Evolutionary conservation across 1,140 invertebrate species (phyloP).

Genomic region (Antheraea pernyi): DNA sequence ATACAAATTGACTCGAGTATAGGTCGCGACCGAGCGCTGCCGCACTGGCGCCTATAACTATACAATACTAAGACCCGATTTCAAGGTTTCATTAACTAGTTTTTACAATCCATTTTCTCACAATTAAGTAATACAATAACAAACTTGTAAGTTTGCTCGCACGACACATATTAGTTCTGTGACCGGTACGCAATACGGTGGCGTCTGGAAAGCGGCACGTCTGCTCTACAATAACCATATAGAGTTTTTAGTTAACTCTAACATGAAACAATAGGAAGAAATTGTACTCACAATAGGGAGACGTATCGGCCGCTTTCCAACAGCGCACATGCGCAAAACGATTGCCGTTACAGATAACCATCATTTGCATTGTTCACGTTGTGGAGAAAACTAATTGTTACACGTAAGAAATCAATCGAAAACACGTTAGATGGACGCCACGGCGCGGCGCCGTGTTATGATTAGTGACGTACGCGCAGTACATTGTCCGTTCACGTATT

Average conservation of each 20-base stretch:
- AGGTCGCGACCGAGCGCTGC: neutral
- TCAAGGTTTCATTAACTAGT: constrained; percentile 25
- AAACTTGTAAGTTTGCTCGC: neutral
- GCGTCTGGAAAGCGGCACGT: constrained; percentile 22
- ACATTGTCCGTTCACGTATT: neutral
- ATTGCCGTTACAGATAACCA: constrained; percentile 63
- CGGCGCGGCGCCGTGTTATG: neutral
- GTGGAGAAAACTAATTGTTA: constrained; percentile 66
- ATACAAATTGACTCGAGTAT: neutral
- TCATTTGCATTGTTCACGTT: constrained; percentile 67
- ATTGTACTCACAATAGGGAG: constrained; percentile 57
- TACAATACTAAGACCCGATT: constrained; percentile 29
- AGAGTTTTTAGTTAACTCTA: constrained; percentile 42
- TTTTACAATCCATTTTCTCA: constrained; percentile 23
- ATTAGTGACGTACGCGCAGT: constrained; percentile 2
- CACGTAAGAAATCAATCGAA: constrained; percentile 45
- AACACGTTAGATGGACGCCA: neutral
- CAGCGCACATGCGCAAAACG: constrained; percentile 42
- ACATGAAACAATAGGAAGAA: constrained; percentile 70
- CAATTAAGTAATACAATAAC: constrained; percentile 8
- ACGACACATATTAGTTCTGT: neutral
- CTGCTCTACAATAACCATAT: constrained; percentile 35
- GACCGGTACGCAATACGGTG: constrained; percentile 2
- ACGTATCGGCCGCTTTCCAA: constrained; percentile 61
- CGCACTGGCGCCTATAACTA: constrained; percentile 12